A percentile compares a stretch with the other conserved stretches of the same genome.
These are phyloP conservation scores for Gadopsis bispinosus DNA, from an alignment of 2,797 vertebrate species.

Conservation along the genomic window DNA sequence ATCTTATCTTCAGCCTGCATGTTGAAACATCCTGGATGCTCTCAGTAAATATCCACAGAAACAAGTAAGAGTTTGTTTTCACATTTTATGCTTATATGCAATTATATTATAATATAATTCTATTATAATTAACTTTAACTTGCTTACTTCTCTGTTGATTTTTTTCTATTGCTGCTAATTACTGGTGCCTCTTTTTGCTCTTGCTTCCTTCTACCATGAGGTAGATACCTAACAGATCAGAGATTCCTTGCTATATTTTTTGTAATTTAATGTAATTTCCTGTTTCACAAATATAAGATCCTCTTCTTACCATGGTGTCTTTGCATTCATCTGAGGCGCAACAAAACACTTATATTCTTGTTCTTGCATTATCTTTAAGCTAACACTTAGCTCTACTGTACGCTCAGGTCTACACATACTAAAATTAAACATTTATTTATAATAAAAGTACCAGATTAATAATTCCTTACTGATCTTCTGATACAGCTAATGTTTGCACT, in stretches of 20 bases:
- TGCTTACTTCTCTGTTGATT: background rate
- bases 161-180: background rate
- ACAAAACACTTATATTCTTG: background rate
- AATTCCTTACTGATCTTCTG: background rate
- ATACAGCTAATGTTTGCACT: slow-evolving; percentile 4
- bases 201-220: background rate
- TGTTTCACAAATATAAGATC: background rate
- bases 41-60: slow-evolving; percentile 15
- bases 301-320: background rate
- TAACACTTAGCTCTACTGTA: background rate
- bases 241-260: rapidly evolving
- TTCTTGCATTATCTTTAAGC: background rate
- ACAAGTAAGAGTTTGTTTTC: slow-evolving; percentile 45
- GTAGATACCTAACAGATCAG: background rate
- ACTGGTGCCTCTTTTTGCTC: background rate
- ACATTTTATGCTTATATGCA: background rate
- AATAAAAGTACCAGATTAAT: background rate
- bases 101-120: background rate
- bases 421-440: too few species aligned
- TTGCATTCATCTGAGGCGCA: background rate
- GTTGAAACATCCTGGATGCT: slow-evolving; percentile 35
- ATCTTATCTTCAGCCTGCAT: slow-evolving; percentile 61
- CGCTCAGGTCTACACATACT: background rate
- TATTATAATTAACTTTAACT: background rate
- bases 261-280: background rate